Percentiles rank a stretch among this genome's conserved stretches.
These are phyloP conservation scores for Antedon mediterranea DNA, from an alignment of 53 echinoderm and acorn worm species.

Conservation along the genomic window DNA sequence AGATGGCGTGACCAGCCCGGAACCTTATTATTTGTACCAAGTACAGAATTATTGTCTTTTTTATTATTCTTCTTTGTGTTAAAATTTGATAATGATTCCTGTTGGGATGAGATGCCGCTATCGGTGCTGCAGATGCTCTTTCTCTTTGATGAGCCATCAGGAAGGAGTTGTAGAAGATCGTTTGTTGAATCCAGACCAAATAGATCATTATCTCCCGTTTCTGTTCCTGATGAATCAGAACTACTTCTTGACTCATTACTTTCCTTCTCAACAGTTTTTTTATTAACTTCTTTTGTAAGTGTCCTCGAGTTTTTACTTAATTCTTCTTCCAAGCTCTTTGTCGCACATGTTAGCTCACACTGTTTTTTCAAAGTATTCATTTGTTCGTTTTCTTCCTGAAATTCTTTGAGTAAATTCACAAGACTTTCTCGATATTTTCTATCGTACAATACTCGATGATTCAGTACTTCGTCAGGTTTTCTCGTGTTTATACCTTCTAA, in stretches of 20 bases:
- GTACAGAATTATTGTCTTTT: constrained; percentile 25
- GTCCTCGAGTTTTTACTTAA: not conserved
- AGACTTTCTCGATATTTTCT: not conserved
- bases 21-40: constrained; percentile 10
- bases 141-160: constrained; percentile 24
- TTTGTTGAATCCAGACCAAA: not conserved
- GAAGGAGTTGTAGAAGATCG: not conserved
- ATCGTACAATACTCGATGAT: not conserved
- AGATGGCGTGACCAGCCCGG: constrained; percentile 3
- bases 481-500: not conserved
- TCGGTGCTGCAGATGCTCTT: constrained; percentile 76
- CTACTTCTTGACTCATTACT: not conserved
- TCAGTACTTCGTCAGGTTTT: not conserved
- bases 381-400: not conserved
- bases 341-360: not conserved
- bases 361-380: not conserved
- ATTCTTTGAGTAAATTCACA: not conserved
- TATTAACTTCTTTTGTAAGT: constrained; percentile 2
- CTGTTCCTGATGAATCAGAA: constrained; percentile 10
- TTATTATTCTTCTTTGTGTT: not conserved
- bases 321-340: not conserved
- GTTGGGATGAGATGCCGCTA: constrained; percentile 87
- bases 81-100: constrained; percentile 35
- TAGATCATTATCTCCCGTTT: constrained; percentile 16
- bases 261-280: not conserved